Percentiles rank a stretch among this genome's conserved stretches.
These are phyloP conservation scores for Caradrina clavipalpis DNA, from an alignment of 2,888 invertebrate species.

Conservation along the genomic window DNA sequence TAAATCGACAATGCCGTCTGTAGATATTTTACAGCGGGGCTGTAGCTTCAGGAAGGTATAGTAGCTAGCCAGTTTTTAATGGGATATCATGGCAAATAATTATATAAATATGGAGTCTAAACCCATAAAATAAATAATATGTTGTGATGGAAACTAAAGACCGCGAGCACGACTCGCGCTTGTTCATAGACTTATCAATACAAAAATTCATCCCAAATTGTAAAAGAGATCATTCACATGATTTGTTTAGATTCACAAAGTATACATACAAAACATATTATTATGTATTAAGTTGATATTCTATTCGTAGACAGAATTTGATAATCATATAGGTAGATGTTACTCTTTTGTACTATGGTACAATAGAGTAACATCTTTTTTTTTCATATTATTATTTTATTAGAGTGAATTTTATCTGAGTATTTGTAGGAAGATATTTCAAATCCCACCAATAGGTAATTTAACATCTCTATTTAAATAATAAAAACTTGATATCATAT, in stretches of 20 bases:
- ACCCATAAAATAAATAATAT: no score
- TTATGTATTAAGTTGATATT: background rate
- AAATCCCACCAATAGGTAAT: background rate
- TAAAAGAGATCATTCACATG: conserved; percentile 20
- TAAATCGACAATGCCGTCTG: background rate
- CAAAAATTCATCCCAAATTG: background rate
- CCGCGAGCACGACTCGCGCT: no score
- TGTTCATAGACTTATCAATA: no score
- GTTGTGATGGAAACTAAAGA: no score
- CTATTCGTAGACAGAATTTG: background rate
- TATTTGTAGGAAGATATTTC: conserved; percentile 7
- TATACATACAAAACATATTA: background rate
- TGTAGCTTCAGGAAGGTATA: background rate
- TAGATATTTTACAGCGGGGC: background rate
- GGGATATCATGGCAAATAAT: no score
- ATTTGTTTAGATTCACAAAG: background rate
- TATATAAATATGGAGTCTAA: no score
- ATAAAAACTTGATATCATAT: conserved; percentile 27
- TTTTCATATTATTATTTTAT: no score
- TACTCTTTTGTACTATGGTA: background rate
- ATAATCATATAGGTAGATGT: conserved; percentile 1
- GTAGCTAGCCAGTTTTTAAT: no score
- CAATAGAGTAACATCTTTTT: no score
- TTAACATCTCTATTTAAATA: background rate
- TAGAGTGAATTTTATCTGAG: background rate